Conservation (phyloP, 64 coral and sea anemone genomes). For the Stichodactyla helianthus region DNA sequence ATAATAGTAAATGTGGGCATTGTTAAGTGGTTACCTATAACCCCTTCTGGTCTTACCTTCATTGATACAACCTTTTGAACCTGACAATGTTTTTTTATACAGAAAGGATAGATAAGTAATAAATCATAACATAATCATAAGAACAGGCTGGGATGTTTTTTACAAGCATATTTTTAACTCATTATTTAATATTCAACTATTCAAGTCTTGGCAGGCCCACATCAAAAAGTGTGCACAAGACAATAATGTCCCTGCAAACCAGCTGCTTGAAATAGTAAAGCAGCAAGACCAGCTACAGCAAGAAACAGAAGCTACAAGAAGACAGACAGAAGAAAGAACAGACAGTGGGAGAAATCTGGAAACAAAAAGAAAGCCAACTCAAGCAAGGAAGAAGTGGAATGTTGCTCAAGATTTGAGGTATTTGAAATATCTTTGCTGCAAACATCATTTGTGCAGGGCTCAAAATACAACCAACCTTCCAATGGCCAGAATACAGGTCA, state of each 20-base stretch:
- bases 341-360: neutral
- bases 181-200: neutral
- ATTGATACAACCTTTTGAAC: too few relatives aligned
- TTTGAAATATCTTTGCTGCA: neutral
- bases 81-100: too few relatives aligned
- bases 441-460: too few relatives aligned
- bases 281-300: neutral
- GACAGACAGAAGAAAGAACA: neutral
- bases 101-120: too few relatives aligned
- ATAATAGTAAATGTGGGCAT: too few relatives aligned
- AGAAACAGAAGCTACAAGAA: neutral
- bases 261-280: conserved; percentile 64
- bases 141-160: too few relatives aligned
- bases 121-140: too few relatives aligned
- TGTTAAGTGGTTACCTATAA: too few relatives aligned
- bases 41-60: too few relatives aligned
- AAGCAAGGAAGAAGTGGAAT: conserved; percentile 27
- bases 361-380: neutral
- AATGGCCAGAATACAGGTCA: too few relatives aligned
- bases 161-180: too few relatives aligned
- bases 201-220: conserved; percentile 63
- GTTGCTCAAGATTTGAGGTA: conserved; percentile 4
- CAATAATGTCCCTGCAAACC: conserved; percentile 49
- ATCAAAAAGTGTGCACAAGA: conserved; percentile 93
- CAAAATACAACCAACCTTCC: too few relatives aligned